Evolutionary conservation across 2,888 invertebrate species (phyloP), one percentile per base, ranked within the genome.

Genomic region (Pristionchus japonicus): DNA sequence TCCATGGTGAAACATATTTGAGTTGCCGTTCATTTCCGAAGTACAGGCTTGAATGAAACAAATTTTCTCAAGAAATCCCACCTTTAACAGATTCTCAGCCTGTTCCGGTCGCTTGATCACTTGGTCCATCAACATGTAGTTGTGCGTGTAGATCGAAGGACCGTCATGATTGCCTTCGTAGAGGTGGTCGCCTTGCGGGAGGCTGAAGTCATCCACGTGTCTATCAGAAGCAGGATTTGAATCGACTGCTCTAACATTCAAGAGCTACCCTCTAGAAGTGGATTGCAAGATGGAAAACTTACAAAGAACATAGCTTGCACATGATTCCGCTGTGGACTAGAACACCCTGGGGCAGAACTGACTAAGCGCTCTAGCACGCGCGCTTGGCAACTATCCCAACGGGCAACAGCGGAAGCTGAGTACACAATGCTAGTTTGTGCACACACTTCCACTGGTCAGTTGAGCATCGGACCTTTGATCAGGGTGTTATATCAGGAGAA

Each of bases 101-200:
- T 91, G 83, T n/a, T 94, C 93, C 13, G 94, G 94, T 31, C 92
- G 89, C 86, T 92, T 90, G 47, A 92, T 87, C 17, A 93, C 91
- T 83, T 91, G 91, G 49, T 93, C 92, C 94, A 94, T 94, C 37
- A 94, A 90, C 86, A 80, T 89, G 40, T 91, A 89, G 88, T 94
- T 93, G 20, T 92, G 89, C 1, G 93, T 93, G 90, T 91, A 94
- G 87, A 94, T 93, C 70, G 93, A 91, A 13, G 93, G 93, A 1
- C 92, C 93, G 87, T 93, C 93, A n/a, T 88, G 52, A 83, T 91
- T 91, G 34, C 91, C 92, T 87, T 92, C 90, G 88, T 90, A 91
- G 4, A 91, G 74, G 31, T 90, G 89, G 82, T 91, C 86, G 20
- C 70, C 86, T 57, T 57, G 49, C 31, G 86, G 86, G 7, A 80